Conservation (phyloP, 2,888 invertebrate species). For the Xanthia togata region DNA sequence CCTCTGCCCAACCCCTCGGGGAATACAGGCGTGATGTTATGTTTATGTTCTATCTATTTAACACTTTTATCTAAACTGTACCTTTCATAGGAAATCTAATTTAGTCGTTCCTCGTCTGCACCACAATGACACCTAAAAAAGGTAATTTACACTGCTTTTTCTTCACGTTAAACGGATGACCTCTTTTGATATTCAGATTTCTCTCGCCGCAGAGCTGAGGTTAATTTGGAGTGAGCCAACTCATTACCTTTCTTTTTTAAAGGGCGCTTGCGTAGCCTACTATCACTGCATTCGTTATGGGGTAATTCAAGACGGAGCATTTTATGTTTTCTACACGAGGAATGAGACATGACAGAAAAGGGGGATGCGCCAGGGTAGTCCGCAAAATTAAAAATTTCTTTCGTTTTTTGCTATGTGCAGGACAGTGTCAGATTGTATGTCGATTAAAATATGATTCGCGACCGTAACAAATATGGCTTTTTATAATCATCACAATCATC, state of each 20-base stretch:
- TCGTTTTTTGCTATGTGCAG: too few species aligned
- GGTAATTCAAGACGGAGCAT: conserved; percentile 9
- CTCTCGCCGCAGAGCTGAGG: conserved; percentile 57
- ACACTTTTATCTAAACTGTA: background rate
- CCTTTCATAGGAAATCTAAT: conserved; percentile 21
- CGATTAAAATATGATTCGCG: too few species aligned
- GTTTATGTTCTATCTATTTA: too few species aligned
- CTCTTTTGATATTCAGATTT: conserved; percentile 71
- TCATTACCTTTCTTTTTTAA: conserved; percentile 62
- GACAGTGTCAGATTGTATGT: too few species aligned
- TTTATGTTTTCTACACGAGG: background rate
- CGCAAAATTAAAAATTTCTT: too few species aligned
- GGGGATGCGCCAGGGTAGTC: too few species aligned
- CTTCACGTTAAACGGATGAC: conserved; percentile 63
- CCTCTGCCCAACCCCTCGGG: too few species aligned
- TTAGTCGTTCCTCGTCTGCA: background rate
- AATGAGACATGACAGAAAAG: background rate
- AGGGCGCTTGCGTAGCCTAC: conserved; percentile 43
- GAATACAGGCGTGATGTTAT: too few species aligned
- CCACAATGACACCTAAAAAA: conserved; percentile 38
- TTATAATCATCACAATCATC: too few species aligned
- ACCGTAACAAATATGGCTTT: too few species aligned
- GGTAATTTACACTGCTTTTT: conserved; percentile 60
- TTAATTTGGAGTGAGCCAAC: conserved; percentile 67
- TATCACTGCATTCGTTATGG: conserved; percentile 28